These are phyloP conservation scores for Molorchus minor DNA, from an alignment of 2,888 invertebrate species.

Conservation along the genomic window DNA sequence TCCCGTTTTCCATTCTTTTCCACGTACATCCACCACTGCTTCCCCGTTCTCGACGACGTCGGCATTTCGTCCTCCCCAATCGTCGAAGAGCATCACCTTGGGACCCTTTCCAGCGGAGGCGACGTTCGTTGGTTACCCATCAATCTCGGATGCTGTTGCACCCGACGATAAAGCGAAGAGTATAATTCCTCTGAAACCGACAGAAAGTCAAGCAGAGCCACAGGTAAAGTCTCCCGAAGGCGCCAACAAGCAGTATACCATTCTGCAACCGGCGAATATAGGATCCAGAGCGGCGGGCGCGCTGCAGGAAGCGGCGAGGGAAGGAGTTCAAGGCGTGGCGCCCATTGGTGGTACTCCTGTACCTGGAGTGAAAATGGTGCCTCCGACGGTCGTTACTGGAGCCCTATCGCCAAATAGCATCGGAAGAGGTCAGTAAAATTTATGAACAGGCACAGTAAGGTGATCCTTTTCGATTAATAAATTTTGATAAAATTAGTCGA, in stretches of 20 bases:
- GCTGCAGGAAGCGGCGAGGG: slow-evolving; percentile 76
- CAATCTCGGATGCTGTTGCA: slow-evolving; percentile 53
- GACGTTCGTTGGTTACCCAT: slow-evolving; percentile 78
- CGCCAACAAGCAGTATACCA: slow-evolving; percentile 84
- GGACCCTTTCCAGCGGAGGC: slow-evolving; percentile 76
- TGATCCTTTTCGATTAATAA: too few relatives aligned
- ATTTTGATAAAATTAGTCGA: too few relatives aligned
- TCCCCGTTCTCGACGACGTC: slow-evolving; percentile 75
- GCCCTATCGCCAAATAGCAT: slow-evolving; percentile 80
- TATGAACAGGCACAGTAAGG: too few relatives aligned
- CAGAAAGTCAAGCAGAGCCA: slow-evolving; percentile 48
- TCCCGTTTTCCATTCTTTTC: slow-evolving; percentile 63
- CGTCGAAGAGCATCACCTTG: slow-evolving; percentile 58
- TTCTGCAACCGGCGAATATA: slow-evolving; percentile 83
- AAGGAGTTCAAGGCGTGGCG: slow-evolving; percentile 71
- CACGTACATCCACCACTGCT: slow-evolving; percentile 46
- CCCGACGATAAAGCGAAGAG: slow-evolving; percentile 64
- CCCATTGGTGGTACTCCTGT: slow-evolving; percentile 51
- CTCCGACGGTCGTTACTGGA: slow-evolving; percentile 56
- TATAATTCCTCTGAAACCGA: slow-evolving; percentile 63
- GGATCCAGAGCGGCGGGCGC: slow-evolving; percentile 85
- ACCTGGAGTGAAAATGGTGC: slow-evolving; percentile 55
- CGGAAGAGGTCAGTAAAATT: slow-evolving; percentile 76
- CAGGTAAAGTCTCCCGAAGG: slow-evolving; percentile 60
- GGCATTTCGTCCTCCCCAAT: slow-evolving; percentile 77